Evolutionary conservation across 1,140 invertebrate genomes (phyloP).

Genomic region (Tachypleus tridentatus): DNA sequence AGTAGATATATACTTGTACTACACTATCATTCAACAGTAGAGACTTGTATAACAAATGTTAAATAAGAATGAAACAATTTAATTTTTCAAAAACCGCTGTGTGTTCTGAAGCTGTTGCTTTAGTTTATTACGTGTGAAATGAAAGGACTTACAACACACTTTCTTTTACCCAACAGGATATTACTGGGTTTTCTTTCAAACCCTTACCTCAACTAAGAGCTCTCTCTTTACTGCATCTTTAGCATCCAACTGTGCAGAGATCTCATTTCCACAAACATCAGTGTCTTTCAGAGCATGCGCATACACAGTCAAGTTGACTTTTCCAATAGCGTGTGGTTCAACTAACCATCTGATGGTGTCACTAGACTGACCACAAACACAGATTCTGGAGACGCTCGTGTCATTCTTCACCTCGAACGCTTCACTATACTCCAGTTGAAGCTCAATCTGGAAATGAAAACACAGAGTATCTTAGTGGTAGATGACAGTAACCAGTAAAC

Average conservation of each 20-base stretch:
- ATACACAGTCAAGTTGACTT: conserved; percentile 39
- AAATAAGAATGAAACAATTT: no score
- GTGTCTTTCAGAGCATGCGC: conserved; percentile 8
- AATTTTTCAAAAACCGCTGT: no score
- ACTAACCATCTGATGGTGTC: conserved; percentile 34
- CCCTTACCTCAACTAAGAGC: conserved; percentile 38
- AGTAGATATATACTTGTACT: no score
- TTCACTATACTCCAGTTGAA: conserved; percentile 38
- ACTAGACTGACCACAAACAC: conserved; percentile 27
- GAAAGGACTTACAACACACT: no score
- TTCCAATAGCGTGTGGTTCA: conserved; percentile 39
- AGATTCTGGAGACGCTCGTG: conserved; percentile 1
- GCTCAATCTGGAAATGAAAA: conserved; percentile 35
- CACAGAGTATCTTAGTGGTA: no score
- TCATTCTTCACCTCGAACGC: conserved; percentile 35
- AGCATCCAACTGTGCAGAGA: conserved; percentile 8
- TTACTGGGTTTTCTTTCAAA: no score
- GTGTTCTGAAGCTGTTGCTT: no score
- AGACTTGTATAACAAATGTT: no score
- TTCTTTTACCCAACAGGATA: no score
- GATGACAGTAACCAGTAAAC: no score
- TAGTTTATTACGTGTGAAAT: no score
- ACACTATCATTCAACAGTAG: no score
- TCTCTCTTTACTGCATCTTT: conserved; percentile 32
- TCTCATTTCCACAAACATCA: conserved; percentile 8